Evolutionary conservation across 2,113 vertebrate species (phyloP).

Genomic region (Tauraco erythrolophus): DNA sequence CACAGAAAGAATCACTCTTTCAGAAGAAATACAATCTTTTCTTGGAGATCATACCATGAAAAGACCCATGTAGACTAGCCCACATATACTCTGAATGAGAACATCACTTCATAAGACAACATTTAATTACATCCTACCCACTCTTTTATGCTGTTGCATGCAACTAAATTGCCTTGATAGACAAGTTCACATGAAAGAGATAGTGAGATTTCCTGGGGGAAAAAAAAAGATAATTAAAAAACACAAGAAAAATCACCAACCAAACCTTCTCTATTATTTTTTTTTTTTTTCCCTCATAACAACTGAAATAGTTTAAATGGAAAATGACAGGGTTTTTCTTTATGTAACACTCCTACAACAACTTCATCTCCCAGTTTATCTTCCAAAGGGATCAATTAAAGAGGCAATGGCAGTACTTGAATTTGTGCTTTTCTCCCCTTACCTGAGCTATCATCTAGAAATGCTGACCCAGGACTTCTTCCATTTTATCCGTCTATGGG

Average conservation of each 20-base stretch:
- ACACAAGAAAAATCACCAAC: rapidly evolving
- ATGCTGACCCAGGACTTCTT: neutral
- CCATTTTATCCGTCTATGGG: neutral
- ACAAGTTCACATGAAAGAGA: neutral
- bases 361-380: neutral
- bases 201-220: too few species aligned
- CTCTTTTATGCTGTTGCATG: neutral
- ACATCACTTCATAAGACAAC: neutral
- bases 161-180: neutral
- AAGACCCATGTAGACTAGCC: rapidly evolving
- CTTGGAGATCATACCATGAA: neutral
- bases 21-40: neutral
- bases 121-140: neutral
- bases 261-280: neutral
- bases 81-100: neutral
- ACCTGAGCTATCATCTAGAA: neutral
- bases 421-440: neutral
- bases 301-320: neutral
- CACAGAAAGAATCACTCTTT: neutral
- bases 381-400: conserved; percentile 31
- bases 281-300: rapidly evolving
- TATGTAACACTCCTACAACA: neutral
- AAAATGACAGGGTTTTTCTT: neutral
- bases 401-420: neutral
- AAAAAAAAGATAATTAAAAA: neutral